phyloP scores from a whole-genome alignment of 2,113 vertebrate species.

The Bos javanicus region DNA sequence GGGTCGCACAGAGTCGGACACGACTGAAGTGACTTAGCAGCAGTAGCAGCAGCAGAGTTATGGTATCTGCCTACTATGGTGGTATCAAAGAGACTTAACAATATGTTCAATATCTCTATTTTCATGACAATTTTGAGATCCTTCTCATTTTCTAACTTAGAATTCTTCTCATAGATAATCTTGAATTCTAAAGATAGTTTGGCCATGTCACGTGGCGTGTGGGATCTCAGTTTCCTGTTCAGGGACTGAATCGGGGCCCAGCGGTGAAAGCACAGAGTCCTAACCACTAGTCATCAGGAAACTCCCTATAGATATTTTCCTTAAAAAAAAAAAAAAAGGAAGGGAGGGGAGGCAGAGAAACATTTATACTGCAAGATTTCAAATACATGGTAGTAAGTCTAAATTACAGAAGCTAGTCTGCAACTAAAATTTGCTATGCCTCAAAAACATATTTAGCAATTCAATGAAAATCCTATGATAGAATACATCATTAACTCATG shows the following conservation, averaged over 20 bases:
- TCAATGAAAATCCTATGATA: background rate
- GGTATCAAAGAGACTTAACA: background rate
- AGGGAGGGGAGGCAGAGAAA: background rate
- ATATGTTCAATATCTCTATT: background rate
- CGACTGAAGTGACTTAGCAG: too few relatives aligned
- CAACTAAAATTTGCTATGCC: background rate
- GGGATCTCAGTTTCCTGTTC: background rate
- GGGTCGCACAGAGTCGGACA: too few relatives aligned
- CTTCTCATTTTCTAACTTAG: conserved; percentile 25
- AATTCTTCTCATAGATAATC: conserved; percentile 16
- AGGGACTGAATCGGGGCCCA: background rate
- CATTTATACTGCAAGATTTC: background rate
- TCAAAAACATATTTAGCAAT: conserved; percentile 25
- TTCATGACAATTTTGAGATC: conserved; percentile 21
- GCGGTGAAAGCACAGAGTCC: background rate
- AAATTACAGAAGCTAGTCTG: conserved; percentile 11
- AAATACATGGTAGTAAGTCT: background rate
- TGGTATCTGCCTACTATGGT: background rate
- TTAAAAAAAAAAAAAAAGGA: background rate
- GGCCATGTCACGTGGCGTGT: background rate
- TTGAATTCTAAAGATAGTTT: background rate
- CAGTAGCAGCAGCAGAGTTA: background rate
- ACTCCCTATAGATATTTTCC: background rate
- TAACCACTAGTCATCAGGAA: background rate
- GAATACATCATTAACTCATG: background rate